A percentile compares a stretch with the other conserved stretches of the same genome.
phyloP scores from a whole-genome alignment of 2,113 vertebrate genomes.

The Laticauda colubrina region DNA sequence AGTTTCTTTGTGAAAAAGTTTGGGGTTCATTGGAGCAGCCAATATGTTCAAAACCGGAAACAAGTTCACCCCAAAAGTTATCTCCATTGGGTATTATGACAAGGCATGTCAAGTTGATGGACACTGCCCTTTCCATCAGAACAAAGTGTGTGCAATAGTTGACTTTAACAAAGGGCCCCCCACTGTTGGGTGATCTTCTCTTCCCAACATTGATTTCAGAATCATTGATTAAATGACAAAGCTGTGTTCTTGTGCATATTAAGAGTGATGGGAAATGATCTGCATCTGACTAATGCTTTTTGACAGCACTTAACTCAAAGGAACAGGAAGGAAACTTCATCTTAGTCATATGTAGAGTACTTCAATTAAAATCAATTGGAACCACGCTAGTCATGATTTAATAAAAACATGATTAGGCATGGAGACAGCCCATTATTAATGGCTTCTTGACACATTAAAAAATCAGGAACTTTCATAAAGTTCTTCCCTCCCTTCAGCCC shows the following conservation, averaged over 20 bases:
- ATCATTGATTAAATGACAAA: constrained; percentile 70
- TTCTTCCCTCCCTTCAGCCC: background rate
- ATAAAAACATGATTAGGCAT: background rate
- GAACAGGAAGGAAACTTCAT: background rate
- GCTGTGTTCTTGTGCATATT: constrained; percentile 32
- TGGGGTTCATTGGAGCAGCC: background rate
- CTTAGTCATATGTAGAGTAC: background rate
- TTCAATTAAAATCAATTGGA: background rate
- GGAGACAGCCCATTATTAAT: background rate
- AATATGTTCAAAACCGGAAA: background rate
- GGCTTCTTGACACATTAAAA: background rate
- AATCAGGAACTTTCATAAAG: background rate
- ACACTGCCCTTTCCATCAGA: constrained; percentile 56
- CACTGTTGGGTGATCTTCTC: constrained; percentile 50
- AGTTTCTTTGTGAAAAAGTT: background rate
- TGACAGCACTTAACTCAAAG: background rate
- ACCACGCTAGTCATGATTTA: background rate
- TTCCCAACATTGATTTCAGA: constrained; percentile 18
- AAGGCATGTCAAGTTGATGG: constrained; percentile 13
- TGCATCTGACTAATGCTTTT: constrained; percentile 42
- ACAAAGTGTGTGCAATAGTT: constrained; percentile 33
- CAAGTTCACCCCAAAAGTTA: constrained; percentile 14
- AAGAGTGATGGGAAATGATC: constrained; percentile 62
- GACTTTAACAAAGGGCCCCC: constrained; percentile 48
- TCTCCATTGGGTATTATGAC: constrained; percentile 20